Evolutionary conservation across 53 echinoderm and acorn worm species (phyloP), one percentile per base, ranked within the genome.

Genomic region (Apostichopus leukothele): DNA sequence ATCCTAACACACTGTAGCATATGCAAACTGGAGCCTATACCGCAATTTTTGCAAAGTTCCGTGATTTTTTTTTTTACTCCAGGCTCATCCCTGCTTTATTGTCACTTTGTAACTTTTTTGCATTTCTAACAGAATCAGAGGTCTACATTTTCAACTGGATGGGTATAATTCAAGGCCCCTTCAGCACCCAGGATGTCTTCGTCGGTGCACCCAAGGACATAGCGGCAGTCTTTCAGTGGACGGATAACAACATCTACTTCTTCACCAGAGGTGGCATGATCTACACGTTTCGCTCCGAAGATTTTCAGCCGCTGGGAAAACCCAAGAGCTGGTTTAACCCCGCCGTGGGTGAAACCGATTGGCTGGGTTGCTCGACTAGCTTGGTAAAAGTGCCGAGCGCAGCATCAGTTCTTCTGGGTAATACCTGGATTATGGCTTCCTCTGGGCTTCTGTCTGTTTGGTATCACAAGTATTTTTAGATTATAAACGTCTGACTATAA

Each of bases 241-340:
- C 88, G 5, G 98, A 98, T 75, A 91, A 95, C 76, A 94, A 94
- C 78, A 90, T 98, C 13, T 95, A 98, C 54, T 94, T 98, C 90
- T 98, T 98, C 81, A 92, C 90, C 54, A 86, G 90, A 27, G 73
- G 81, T 27, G 85, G 91, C 13, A 67, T 83, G 83, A 94, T 95
- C 79, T 97, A 91, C 88, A 93, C 90, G 76, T 92, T 89, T 21
- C 88, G 91, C 50, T 95, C 93, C 5, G 92, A 91, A 89, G 91
- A 83, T 6, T 94, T 95, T 51, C 4, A 26, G 16, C 67, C 67
- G 3, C 20, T 60, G 61, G 85, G 85, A 14, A 2, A 4, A 9
- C 85, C 85, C 12, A 66, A 57, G 2, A 85, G 85, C 85, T 85
- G 85, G 85, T 85, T 85, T 50, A 67, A 67, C 18, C 85, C 85